Evolutionary conservation across 2,888 invertebrate genomes (phyloP).

Genomic region (Loripinus fragilis): DNA sequence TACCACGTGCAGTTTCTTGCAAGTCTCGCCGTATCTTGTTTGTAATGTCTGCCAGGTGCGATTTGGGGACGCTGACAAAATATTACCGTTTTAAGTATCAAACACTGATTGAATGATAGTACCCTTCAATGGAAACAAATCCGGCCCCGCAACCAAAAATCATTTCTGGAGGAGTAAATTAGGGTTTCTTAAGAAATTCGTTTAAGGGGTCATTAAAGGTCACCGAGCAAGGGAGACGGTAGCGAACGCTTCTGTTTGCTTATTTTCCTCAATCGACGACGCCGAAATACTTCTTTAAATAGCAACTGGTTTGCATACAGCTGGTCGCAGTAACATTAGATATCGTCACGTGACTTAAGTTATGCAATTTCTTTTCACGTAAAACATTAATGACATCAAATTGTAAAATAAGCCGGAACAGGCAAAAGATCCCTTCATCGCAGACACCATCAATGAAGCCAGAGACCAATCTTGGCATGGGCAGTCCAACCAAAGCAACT

Average conservation of each 20-base stretch:
- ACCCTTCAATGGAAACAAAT: neutral
- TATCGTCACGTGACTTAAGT: conserved; percentile 36
- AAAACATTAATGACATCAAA: conserved; percentile 39
- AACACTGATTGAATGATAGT: neutral
- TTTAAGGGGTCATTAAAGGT: conserved; percentile 34
- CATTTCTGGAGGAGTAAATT: conserved; percentile 5
- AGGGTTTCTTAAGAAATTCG: conserved; percentile 27
- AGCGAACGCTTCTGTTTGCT: conserved; percentile 37
- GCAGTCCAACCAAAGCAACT: too few species aligned
- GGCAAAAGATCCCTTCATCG: too few species aligned
- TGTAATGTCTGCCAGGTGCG: conserved; percentile 6
- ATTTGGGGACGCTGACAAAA: neutral
- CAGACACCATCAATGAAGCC: too few species aligned
- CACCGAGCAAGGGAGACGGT: conserved; percentile 24
- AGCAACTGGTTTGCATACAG: conserved; percentile 52
- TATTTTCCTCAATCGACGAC: conserved; percentile 35
- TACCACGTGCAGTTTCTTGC: conserved; percentile 9
- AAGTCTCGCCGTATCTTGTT: neutral
- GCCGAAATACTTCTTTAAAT: conserved; percentile 36
- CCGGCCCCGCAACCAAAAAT: neutral
- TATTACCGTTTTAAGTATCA: neutral
- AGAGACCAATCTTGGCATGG: too few species aligned
- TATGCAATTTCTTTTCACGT: conserved; percentile 29
- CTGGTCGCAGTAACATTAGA: conserved; percentile 34
- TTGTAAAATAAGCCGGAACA: conserved; percentile 29